Evolutionary conservation across 2,888 invertebrate species (phyloP).

Genomic region (Campoplex capitator): DNA sequence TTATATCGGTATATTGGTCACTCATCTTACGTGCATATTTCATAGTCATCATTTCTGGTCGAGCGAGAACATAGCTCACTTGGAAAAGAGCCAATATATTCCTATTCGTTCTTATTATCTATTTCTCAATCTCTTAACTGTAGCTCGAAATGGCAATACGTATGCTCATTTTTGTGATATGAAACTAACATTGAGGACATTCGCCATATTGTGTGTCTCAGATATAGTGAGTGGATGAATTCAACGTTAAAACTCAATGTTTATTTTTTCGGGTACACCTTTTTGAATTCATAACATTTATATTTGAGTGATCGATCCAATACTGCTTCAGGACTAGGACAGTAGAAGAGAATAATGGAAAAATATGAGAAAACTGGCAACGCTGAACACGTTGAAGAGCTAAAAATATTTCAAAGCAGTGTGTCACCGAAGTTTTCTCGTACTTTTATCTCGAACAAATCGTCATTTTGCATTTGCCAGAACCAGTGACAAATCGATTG

Average conservation of each 20-base stretch:
- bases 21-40: constrained; percentile 4
- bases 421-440: background rate
- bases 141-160: background rate
- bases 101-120: background rate
- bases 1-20: background rate
- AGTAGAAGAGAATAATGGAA: background rate
- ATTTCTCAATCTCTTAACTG: background rate
- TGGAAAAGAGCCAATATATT: background rate
- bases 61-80: background rate
- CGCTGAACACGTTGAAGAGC: background rate
- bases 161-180: background rate
- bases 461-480: constrained; percentile 35
- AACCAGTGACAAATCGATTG: constrained; percentile 34
- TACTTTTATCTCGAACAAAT: background rate
- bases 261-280: background rate
- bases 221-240: background rate
- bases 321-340: background rate
- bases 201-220: background rate
- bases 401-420: constrained; percentile 1
- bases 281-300: background rate
- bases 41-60: background rate
- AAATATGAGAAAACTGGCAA: background rate
- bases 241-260: background rate
- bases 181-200: background rate
- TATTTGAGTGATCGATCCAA: background rate